A percentile compares a stretch with the other conserved stretches of the same genome.
Evolutionary conservation across 2,797 vertebrate genomes (phyloP).

Genomic region (Micromesistius poutassou): DNA sequence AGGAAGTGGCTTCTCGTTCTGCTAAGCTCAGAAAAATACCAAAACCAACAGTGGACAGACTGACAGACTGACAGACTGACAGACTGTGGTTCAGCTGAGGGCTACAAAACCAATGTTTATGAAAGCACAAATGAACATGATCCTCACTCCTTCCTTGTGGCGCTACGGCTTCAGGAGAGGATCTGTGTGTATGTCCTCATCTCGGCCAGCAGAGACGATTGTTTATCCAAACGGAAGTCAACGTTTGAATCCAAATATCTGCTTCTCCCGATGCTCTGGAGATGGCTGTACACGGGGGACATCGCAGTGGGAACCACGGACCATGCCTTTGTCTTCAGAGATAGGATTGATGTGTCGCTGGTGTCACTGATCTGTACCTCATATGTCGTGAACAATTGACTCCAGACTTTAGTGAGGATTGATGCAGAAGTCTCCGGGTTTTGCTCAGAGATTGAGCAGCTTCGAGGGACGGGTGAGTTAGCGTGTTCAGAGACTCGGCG

Average conservation of each 20-base stretch:
- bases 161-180: too few species aligned
- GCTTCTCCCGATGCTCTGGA: not conserved
- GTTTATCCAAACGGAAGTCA: not conserved
- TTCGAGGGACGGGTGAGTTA: not conserved
- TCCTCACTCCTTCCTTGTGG: not conserved
- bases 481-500: not conserved
- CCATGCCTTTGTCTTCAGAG: not conserved
- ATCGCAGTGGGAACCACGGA: not conserved
- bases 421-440: not conserved
- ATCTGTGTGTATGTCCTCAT: not conserved
- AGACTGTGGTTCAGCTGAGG: too few species aligned
- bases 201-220: not conserved
- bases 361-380: not conserved
- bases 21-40: too few species aligned
- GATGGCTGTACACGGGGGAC: not conserved
- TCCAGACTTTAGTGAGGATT: not conserved
- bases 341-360: not conserved
- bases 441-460: not conserved
- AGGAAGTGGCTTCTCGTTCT: too few species aligned
- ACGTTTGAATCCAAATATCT: not conserved
- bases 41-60: too few species aligned
- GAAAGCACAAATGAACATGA: too few species aligned
- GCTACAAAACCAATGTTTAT: too few species aligned
- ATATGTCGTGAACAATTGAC: too few species aligned
- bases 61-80: too few species aligned